Conservation (phyloP, 2,113 vertebrate species). For the Irena cyanogastra region DNA sequence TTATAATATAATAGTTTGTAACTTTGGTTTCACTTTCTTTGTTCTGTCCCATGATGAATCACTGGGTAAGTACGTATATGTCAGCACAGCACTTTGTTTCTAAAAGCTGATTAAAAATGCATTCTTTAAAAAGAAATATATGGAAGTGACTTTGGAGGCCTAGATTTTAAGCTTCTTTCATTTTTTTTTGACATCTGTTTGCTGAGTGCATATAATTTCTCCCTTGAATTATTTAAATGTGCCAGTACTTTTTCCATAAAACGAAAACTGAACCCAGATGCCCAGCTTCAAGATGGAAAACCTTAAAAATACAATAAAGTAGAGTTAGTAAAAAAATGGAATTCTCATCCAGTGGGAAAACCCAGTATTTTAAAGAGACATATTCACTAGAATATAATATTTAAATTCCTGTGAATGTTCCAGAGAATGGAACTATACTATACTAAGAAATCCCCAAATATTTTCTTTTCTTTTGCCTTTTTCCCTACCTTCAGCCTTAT, state of each 20-base stretch:
- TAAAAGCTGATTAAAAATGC: slow-evolving; percentile 58
- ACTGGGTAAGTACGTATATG: not conserved
- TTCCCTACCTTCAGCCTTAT: not conserved
- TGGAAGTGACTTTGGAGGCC: slow-evolving; percentile 9
- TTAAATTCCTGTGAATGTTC: not conserved
- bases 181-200: slow-evolving; percentile 36
- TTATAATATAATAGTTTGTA: not conserved
- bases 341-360: not conserved
- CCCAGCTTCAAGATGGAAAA: not conserved
- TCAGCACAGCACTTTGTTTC: slow-evolving; percentile 4
- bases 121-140: slow-evolving; percentile 38
- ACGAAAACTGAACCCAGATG: slow-evolving; percentile 21
- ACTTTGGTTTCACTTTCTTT: slow-evolving; percentile 16
- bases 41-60: slow-evolving; percentile 22
- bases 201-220: slow-evolving; percentile 3
- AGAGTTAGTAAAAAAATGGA: not conserved
- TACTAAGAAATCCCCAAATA: not conserved
- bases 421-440: not conserved
- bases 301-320: not conserved
- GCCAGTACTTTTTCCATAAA: slow-evolving; percentile 12
- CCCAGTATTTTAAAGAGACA: not conserved
- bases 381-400: not conserved
- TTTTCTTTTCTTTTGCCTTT: not conserved
- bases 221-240: slow-evolving; percentile 49
- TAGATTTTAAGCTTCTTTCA: slow-evolving; percentile 31